phyloP scores from a whole-genome alignment of 1,140 invertebrate species.

The Agrypnia vestita region DNA sequence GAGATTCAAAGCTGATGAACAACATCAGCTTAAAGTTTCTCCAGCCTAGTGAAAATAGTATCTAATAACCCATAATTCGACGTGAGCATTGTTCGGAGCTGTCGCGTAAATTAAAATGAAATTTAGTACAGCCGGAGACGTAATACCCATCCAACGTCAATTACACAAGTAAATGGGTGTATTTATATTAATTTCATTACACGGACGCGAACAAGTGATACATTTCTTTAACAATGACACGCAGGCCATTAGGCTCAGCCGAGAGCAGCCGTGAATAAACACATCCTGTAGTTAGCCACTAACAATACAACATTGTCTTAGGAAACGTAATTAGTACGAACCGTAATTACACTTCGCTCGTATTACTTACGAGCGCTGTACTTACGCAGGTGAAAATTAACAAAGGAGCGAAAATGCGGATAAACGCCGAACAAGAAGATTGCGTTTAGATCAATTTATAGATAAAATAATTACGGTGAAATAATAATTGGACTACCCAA shows the following conservation, averaged over 20 bases:
- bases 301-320: constrained; percentile 52
- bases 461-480: constrained; percentile 14
- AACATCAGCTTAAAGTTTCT: neutral
- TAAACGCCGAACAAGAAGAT: constrained; percentile 8
- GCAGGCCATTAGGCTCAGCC: constrained; percentile 22
- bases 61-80: constrained; percentile 36
- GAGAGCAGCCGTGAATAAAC: constrained; percentile 59
- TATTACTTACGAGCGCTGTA: constrained; percentile 14
- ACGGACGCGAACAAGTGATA: constrained; percentile 57
- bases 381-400: constrained; percentile 34
- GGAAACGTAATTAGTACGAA: constrained; percentile 29
- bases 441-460: neutral
- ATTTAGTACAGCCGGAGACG: constrained; percentile 26
- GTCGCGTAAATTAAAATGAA: constrained; percentile 40
- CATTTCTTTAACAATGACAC: constrained; percentile 59
- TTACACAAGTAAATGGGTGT: constrained; percentile 44
- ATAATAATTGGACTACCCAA: no score
- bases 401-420: constrained; percentile 24
- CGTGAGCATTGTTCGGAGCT: constrained; percentile 7
- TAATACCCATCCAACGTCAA: constrained; percentile 37
- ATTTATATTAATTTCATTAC: constrained; percentile 59
- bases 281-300: constrained; percentile 59
- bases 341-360: constrained; percentile 32
- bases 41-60: neutral
- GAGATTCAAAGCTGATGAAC: no score